Base-by-base conservation (phyloP, 37 sponge, comb jelly and placozoan species). In the Spongilla lacustris region DNA sequence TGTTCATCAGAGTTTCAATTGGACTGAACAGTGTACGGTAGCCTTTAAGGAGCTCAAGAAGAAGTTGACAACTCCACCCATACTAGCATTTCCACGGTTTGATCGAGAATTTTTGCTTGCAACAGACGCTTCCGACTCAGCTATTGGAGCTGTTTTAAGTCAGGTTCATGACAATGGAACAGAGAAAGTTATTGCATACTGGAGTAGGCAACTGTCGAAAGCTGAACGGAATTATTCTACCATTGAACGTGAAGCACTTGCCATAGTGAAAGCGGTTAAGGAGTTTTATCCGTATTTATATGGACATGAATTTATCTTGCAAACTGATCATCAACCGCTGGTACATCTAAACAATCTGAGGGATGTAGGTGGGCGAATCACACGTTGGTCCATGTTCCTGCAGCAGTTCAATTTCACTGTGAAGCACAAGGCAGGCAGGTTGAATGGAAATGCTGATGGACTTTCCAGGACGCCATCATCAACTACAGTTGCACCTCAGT, bases 251-350 rank as follows among this genome's bases (percentile, higher is more conserved):
- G 81, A 87, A 79, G 81, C 80, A 50, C 46, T 87, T 21, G 81
- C 80, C 8, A 81, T 74, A 25, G 87, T 87, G 26, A 46, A 27
- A 0, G 66, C 74, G 19, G 50, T 80, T 6, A 77, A 81, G 67
- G 80, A 87, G 26, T 87, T 87, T 36, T 74, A 69, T 34, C 87
- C 81, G 8, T 87, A 87, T 50, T 36, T 87, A 22, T 87, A 80
- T 80, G 87, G 81, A 36, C 69, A 70, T 34, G 72, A 77, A 11
- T 86, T 87, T 50, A 2, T 50, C 22, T 19, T 87, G 76, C 19
- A 66, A 21, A 87, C 82, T 32, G 81, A 87, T 81, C 88, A 87
- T 67, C 68, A 78, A 33, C 87, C 87, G 22, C 36, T 86, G 9
- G 48, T 66, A 6, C 69, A 28, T 36, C 38, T 76, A 68, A 58